Evolutionary conservation across 2,797 vertebrate genomes (phyloP), one percentile per base, ranked within the genome.

Genomic region (Heteromormyrus szaboi): DNA sequence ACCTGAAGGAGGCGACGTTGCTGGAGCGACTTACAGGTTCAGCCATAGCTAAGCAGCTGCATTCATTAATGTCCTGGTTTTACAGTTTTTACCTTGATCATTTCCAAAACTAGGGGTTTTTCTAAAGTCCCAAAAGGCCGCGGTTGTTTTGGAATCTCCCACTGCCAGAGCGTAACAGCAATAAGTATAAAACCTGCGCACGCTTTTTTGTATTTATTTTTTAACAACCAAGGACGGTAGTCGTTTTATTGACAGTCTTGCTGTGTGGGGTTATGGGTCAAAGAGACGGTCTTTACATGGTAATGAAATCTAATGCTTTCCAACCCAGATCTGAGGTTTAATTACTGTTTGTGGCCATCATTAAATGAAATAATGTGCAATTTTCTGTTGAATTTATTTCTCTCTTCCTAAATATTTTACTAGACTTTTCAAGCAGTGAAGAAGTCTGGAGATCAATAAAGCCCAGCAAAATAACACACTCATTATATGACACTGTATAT

Each of bases 1-100:
- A 46, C 86, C 90, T 90, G 85, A 89, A 62, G 90, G 89, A 89
- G 91, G 88, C 81, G 76, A 68, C 88, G 87, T 90, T 90, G 89
- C 89, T 90, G 86, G 89, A 90, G 87, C 89, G 44, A 79, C 81
- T 89, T 86, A 87, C 11, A 5, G 17, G 51, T 54, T 79, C 90
- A 89, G 90, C 91, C 88, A 62, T 76, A 12, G 44, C 59, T 79
- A 54, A 88, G 62, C 65, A 50, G 56, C 87, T 76, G 72, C 59
- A 81, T 89, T 90, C 76, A 46, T 85, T 22, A 62, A 86, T 46
- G 41, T 62, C 76, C 86, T 65, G 4, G 86, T 53, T 68, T 53
- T 54, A 87, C 90, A 86, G 79, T 89, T 81, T 88, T 65, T 53
- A 81, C 25, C 41, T 90, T 91, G 89, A 90, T 88, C 85, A 89